A percentile compares a stretch with the other conserved stretches of the same genome.
Evolutionary conservation across 2,888 invertebrate species (phyloP).

Genomic region (Agonum fuliginosum): DNA sequence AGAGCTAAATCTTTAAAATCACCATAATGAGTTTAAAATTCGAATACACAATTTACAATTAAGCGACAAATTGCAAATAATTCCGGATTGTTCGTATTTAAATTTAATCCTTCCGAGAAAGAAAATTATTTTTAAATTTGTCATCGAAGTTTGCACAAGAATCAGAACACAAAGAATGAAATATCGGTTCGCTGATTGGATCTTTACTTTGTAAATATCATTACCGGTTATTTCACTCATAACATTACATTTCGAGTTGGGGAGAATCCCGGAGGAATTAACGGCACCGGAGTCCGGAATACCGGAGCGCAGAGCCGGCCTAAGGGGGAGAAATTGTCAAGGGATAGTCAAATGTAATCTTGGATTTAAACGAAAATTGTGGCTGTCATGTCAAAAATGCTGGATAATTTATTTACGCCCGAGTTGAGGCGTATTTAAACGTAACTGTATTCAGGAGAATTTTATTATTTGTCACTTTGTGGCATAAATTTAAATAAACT

Average conservation of each 20-base stretch:
- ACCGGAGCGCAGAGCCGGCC: background rate
- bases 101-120: constrained; percentile 26
- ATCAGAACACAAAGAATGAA: constrained; percentile 34
- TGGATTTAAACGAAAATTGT: constrained; percentile 34
- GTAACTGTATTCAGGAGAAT: constrained; percentile 2
- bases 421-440: constrained; percentile 22
- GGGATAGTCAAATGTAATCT: constrained; percentile 29
- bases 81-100: constrained; percentile 2
- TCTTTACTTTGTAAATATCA: constrained; percentile 59
- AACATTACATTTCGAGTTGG: constrained; percentile 46
- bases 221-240: constrained; percentile 52
- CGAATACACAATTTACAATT: constrained; percentile 8
- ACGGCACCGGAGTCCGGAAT: constrained; percentile 17
- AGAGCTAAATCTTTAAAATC: background rate
- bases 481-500: constrained; percentile 3
- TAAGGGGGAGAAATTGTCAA: constrained; percentile 23
- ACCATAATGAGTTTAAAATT: background rate
- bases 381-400: constrained; percentile 33
- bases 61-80: background rate
- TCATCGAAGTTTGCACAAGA: constrained; percentile 23
- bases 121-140: constrained; percentile 12
- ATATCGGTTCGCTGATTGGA: constrained; percentile 44
- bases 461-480: background rate
- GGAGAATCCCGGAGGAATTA: constrained; percentile 50
- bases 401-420: constrained; percentile 15